Percentiles rank a stretch among this genome's conserved stretches.
phyloP scores from a whole-genome alignment of 1,140 invertebrate genomes.

The Philotrypesis tridentata region DNA sequence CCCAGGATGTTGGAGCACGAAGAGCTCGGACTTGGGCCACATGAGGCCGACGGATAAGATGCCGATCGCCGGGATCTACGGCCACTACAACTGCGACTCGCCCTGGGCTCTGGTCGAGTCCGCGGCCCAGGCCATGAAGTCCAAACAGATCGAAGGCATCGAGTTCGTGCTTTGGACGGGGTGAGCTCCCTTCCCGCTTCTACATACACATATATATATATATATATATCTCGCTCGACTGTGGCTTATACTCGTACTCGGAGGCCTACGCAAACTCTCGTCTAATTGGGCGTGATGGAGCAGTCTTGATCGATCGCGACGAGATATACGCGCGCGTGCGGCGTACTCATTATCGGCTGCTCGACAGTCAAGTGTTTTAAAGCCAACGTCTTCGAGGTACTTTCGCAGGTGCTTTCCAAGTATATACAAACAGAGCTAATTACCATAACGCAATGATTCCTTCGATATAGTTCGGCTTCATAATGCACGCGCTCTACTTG shows the following conservation, averaged over 20 bases:
- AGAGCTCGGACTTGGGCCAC: constrained; percentile 61
- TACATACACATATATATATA: no score
- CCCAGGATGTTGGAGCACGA: constrained; percentile 69
- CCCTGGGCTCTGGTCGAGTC: constrained; percentile 90
- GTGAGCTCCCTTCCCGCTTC: constrained; percentile 73
- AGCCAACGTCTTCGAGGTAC: no score
- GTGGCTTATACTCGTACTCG: neutral
- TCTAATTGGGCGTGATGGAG: no score
- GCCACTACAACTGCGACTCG: constrained; percentile 91
- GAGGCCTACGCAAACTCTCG: neutral
- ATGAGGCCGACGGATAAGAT: constrained; percentile 68
- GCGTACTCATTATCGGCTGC: neutral
- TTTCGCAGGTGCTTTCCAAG: no score
- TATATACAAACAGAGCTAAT: no score
- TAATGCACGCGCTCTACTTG: no score
- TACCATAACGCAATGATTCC: no score
- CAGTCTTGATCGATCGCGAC: neutral
- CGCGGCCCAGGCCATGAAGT: constrained; percentile 85
- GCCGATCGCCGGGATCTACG: constrained; percentile 77
- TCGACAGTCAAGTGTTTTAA: no score
- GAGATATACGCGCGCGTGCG: neutral
- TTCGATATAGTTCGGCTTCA: no score
- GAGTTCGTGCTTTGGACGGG: constrained; percentile 96
- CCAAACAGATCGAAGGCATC: constrained; percentile 85
- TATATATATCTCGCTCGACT: neutral